Evolutionary conservation across 2,113 vertebrate species (phyloP).

Genomic region (Plecturocebus donacophilus): DNA sequence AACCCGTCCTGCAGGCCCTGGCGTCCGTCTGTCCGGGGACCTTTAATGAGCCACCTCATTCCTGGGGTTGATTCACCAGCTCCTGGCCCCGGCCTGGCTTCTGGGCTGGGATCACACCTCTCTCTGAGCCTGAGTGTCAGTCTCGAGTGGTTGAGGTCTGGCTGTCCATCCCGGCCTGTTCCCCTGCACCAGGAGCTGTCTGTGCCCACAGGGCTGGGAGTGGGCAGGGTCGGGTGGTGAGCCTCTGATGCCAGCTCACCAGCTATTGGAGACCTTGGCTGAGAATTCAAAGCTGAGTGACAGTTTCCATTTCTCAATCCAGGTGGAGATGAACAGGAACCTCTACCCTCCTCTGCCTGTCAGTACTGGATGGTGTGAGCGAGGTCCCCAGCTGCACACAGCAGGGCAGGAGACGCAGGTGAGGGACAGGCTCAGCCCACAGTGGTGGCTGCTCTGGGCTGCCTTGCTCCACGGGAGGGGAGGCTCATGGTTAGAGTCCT

Average conservation of each 20-base stretch:
- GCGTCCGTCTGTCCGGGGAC: slow-evolving; percentile 72
- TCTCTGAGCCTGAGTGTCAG: not conserved
- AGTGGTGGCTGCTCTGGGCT: not conserved
- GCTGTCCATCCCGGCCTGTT: not conserved
- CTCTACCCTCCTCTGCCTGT: not conserved
- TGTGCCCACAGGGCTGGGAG: too few species aligned
- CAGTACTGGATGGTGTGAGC: accelerated
- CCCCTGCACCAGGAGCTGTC: not conserved
- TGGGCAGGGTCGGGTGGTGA: too few species aligned
- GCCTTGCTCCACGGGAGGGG: not conserved
- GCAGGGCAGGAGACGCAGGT: not conserved
- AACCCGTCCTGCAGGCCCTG: slow-evolving; percentile 78
- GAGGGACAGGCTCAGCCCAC: not conserved
- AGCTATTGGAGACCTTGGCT: not conserved
- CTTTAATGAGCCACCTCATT: slow-evolving; percentile 74
- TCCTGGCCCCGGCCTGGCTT: slow-evolving; percentile 42
- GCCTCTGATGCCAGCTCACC: not conserved
- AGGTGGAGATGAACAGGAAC: not conserved
- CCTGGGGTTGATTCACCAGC: slow-evolving; percentile 67
- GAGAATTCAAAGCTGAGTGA: not conserved
- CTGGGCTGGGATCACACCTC: not conserved
- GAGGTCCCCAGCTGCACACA: not conserved
- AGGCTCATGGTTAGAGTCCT: not conserved
- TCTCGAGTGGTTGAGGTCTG: not conserved
- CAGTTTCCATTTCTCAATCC: not conserved